These are phyloP conservation scores for Sapajus apella DNA, from an alignment of 2,113 vertebrate genomes.

Conservation along the genomic window DNA sequence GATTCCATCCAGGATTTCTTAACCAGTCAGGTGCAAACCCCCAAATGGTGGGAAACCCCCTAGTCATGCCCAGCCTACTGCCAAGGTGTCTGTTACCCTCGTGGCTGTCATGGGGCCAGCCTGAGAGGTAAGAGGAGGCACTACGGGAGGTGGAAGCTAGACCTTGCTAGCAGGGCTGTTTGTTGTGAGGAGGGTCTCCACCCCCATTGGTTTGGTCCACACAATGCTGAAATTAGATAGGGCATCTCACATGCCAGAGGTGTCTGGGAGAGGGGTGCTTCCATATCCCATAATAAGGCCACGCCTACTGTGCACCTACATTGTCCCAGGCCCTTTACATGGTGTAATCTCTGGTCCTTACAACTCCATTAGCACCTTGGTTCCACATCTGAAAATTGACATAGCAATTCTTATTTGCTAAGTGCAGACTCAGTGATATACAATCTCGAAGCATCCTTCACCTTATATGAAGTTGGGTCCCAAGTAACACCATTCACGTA, in stretches of 20 bases:
- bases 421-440: not conserved
- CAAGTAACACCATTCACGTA: not conserved
- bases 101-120: not conserved
- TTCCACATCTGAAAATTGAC: not conserved
- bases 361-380: no score
- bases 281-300: not conserved
- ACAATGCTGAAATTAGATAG: not conserved
- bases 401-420: not conserved
- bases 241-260: not conserved
- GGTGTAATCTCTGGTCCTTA: not conserved
- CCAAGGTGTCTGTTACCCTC: not conserved
- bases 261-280: not conserved
- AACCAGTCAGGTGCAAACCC: not conserved
- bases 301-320: not conserved
- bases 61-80: no score
- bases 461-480: not conserved
- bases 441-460: not conserved
- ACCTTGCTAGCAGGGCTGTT: not conserved
- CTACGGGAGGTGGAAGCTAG: not conserved
- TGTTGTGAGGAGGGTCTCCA: not conserved
- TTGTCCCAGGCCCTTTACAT: not conserved
- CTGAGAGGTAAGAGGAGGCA: not conserved
- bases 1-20: not conserved
- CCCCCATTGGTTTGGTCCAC: not conserved
- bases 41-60: not conserved